Evolutionary conservation across 2,797 vertebrate species (phyloP), one percentile per base, ranked within the genome.

Genomic region (Linurgus olivaceus): DNA sequence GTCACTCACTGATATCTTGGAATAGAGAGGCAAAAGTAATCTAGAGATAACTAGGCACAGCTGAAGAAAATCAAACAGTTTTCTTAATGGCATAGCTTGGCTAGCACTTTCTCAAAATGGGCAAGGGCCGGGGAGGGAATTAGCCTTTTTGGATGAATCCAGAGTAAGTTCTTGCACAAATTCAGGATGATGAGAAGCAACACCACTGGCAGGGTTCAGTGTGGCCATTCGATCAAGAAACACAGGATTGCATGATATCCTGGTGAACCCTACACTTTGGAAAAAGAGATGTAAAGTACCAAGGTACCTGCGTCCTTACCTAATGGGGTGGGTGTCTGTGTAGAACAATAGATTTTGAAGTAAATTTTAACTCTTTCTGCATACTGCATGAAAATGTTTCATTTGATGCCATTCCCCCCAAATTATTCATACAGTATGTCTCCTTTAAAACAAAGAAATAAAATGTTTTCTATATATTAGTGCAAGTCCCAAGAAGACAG

Each of bases 101-200:
- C 4, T 40, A 70, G 6, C 8, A 33, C 6, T 45, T 84, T 21
- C 28, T 76, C 28, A 48, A 78, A 80, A 28, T 31, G 57, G 26
- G 1, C 10, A 23, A n/a, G 14, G 17, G 6, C 0, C 0, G 1
- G 6, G 2, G 5, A 14, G 4, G 2, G 2, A 65, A 74, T 10
- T 8, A 58, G 6, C 0, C 1, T 50, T 71, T 90, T 62, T 59
- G 10, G 13, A 70, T 71, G 2, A 20, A 40, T 54, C 35, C 7
- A 44, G 7, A 70, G 7, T 13, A 65, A 48, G 52, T 73, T 52
- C 17, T 55, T 65, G 7, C 9, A 33, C 7, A 59, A 44, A 24
- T 19, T 70, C 33, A 73, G 18, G 6, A 6, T n/a, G 8, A 11
- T 35, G 8, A 61, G 15, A 8, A 48, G 7, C 31, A 61, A 31